phyloP scores from a whole-genome alignment of 2,113 vertebrate genomes.

The Strix uralensis region DNA sequence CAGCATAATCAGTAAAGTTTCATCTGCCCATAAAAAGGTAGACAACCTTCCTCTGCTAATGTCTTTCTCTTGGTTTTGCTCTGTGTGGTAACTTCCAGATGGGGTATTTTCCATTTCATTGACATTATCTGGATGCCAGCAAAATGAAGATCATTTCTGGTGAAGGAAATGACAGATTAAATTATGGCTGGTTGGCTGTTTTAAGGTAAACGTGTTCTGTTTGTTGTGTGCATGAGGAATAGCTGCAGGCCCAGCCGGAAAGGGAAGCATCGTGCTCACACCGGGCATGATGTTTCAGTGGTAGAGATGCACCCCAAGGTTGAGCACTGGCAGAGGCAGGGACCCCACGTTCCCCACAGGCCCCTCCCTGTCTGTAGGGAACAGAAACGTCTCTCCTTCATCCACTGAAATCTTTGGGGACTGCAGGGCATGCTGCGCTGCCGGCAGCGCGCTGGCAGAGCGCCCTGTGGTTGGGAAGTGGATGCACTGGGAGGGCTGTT shows the following conservation, averaged over 20 bases:
- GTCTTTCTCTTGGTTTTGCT: conserved; percentile 13
- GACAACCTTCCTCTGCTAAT: conserved; percentile 14
- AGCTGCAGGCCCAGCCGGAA: background rate
- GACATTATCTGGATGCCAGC: conserved; percentile 48
- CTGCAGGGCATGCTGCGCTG: accelerated
- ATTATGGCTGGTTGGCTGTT: conserved; percentile 34
- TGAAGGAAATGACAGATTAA: conserved; percentile 46
- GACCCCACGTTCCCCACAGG: accelerated
- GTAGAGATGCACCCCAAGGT: background rate
- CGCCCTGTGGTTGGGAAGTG: background rate
- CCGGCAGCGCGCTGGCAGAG: background rate
- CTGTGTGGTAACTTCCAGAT: conserved; percentile 23
- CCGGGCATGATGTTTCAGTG: background rate
- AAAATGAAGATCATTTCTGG: conserved; percentile 20
- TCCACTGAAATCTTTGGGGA: background rate
- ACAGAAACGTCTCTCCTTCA: background rate
- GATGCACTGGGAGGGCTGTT: conserved; percentile 39
- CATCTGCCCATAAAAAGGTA: conserved; percentile 23
- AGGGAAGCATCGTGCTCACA: background rate
- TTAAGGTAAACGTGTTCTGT: background rate
- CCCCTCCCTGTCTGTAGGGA: background rate
- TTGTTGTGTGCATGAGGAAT: background rate
- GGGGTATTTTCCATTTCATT: conserved; percentile 46
- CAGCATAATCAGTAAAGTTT: conserved; percentile 10
- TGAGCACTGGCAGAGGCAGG: background rate